Base-by-base conservation (phyloP, 2,797 vertebrate species). In the Gymnothorax javanicus region DNA sequence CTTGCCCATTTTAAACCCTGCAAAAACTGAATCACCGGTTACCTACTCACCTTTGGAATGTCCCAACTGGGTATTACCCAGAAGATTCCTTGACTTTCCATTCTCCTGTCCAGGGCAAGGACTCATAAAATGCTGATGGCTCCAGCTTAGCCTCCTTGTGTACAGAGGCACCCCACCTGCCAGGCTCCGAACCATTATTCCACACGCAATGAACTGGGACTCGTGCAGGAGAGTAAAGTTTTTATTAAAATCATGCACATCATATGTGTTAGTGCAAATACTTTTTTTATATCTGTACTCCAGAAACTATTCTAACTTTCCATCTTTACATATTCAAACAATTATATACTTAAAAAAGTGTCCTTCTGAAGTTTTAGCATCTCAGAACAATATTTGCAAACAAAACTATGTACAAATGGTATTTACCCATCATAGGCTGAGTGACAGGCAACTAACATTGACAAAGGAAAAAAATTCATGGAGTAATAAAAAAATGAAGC, bases 171-270 rank as follows among this genome's bases (percentile, higher is more conserved):
- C 62, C 25, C 9, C 33, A 17, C 69, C 73, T 2, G 7, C 43
- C 43, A 20, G 13, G 0, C 33, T 77, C 33, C 73, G n/a, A 17
- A 56, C n/a, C 52, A 25, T 33, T 13, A 13, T 59, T 33, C n/a
- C 71, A 2, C 9, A 25, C 71, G 77, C 27, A 89, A 89, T 75
- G 71, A 91, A 89, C 57, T 60, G 87, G 73, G 86, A 84, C 83
- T 91, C 92, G 91, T 91, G 91, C 87, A 95, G 92, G 95, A 97
- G 96, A 96, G 96, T 95, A 96, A 96, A 97, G 94, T 95, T 97
- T 86, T 97, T 97, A 97, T 97, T 97, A 97, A 91, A 97, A 96
- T 97, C 96, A 97, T 97, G 97, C 97, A 97, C 96, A 97, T 97
- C 97, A 97, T 92, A 93, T 96, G 95, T 96, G 96, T 97, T 97